A percentile compares a stretch with the other conserved stretches of the same genome.
These are phyloP conservation scores for Argyrosomus japonicus DNA, from an alignment of 2,113 vertebrate species.

Conservation along the genomic window DNA sequence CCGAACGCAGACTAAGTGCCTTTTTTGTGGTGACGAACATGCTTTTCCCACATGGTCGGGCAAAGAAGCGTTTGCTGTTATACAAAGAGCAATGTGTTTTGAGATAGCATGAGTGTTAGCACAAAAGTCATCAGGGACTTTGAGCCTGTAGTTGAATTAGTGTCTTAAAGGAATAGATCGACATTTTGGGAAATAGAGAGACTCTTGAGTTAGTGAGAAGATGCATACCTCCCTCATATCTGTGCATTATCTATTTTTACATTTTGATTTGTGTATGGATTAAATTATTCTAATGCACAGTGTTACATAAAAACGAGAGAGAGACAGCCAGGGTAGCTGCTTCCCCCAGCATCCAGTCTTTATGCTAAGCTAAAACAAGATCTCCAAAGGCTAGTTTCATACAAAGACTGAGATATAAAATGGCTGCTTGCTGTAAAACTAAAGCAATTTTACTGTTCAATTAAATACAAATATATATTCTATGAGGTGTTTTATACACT, in stretches of 20 bases:
- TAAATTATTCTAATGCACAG: not conserved
- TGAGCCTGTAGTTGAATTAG: slow-evolving; percentile 30
- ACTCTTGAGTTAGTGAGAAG: not conserved
- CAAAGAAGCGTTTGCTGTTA: slow-evolving; percentile 7
- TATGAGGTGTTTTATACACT: not conserved
- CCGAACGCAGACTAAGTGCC: slow-evolving; percentile 18
- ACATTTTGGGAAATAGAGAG: slow-evolving; percentile 1
- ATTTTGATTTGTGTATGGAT: not conserved
- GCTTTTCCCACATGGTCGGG: slow-evolving; percentile 10
- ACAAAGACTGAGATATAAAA: too few species aligned
- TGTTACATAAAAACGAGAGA: not conserved
- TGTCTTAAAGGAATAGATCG: slow-evolving; percentile 29
- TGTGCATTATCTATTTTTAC: not conserved
- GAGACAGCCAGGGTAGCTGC: not conserved
- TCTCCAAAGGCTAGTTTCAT: too few species aligned
- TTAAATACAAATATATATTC: too few species aligned
- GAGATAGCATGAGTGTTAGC: slow-evolving; percentile 40
- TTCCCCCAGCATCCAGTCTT: not conserved
- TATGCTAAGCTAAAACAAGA: not conserved
- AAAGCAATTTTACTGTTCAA: not conserved
- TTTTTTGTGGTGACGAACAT: slow-evolving; percentile 32
- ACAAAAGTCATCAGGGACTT: slow-evolving; percentile 42
- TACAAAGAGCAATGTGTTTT: slow-evolving; percentile 24
- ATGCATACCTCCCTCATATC: not conserved
- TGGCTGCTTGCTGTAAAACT: not conserved